phyloP scores from a whole-genome alignment of 2,113 vertebrate genomes.

The Choloepus hoffmanni region DNA sequence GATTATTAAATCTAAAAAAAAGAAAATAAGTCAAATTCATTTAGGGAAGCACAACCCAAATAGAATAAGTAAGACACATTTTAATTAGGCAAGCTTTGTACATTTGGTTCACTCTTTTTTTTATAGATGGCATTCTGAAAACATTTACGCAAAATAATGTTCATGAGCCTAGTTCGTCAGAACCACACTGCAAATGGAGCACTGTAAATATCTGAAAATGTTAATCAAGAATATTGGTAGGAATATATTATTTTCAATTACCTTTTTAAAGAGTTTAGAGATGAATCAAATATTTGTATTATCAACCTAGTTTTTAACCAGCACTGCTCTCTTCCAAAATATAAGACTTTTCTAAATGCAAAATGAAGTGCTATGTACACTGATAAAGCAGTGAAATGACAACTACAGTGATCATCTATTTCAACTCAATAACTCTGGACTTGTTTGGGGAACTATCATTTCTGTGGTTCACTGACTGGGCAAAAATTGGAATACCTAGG shows the following conservation, averaged over 20 bases:
- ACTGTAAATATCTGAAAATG: slow-evolving; percentile 10
- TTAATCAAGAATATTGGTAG: not conserved
- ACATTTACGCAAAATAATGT: slow-evolving; percentile 20
- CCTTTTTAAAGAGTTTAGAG: not conserved
- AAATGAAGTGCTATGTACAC: not conserved
- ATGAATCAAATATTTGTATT: not conserved
- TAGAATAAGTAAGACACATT: slow-evolving; percentile 23
- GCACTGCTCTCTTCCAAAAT: slow-evolving; percentile 20
- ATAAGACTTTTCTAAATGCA: slow-evolving; percentile 50
- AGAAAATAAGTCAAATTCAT: slow-evolving; percentile 54
- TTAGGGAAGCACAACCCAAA: slow-evolving; percentile 50
- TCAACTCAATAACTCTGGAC: slow-evolving; percentile 80
- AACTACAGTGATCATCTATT: slow-evolving; percentile 78
- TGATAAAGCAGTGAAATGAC: not conserved
- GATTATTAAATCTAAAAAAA: slow-evolving; percentile 59
- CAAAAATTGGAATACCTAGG: slow-evolving; percentile 82
- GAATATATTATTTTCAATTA: not conserved
- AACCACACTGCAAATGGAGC: not conserved
- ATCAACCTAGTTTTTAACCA: not conserved
- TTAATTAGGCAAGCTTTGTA: slow-evolving; percentile 55
- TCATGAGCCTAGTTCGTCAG: slow-evolving; percentile 23
- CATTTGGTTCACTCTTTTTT: slow-evolving; percentile 21
- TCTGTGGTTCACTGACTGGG: slow-evolving; percentile 72
- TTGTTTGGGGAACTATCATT: slow-evolving; percentile 80
- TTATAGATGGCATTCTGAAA: slow-evolving; percentile 47